Conservation (phyloP, 2,797 vertebrate species). For the Australoheros facetus region DNA sequence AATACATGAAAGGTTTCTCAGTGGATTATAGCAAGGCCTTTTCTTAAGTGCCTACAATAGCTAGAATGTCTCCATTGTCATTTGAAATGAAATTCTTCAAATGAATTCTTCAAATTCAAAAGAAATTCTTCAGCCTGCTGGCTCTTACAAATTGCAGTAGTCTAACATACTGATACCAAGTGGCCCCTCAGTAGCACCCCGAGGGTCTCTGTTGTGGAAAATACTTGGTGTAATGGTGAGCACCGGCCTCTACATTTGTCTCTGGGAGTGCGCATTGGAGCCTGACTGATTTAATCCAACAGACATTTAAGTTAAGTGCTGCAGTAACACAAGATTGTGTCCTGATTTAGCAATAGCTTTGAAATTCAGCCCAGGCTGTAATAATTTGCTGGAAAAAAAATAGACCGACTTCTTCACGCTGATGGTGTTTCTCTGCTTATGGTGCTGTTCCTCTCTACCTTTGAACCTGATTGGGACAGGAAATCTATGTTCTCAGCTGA, state of each 20-base stretch:
- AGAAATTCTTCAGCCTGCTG: constrained; percentile 33
- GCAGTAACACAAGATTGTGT: constrained; percentile 35
- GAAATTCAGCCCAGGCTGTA: constrained; percentile 40
- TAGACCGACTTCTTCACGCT: constrained; percentile 11
- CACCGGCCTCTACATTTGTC: background rate
- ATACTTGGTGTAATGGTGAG: background rate
- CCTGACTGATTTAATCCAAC: constrained; percentile 58
- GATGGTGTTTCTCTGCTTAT: background rate
- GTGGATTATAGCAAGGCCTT: constrained; percentile 27
- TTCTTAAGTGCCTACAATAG: constrained; percentile 30
- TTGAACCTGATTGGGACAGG: background rate
- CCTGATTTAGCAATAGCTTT: constrained; percentile 60
- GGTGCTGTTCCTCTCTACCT: background rate
- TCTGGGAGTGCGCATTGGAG: constrained; percentile 14
- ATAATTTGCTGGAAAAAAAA: constrained; percentile 42
- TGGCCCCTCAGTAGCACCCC: background rate
- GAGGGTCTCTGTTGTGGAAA: constrained; percentile 4
- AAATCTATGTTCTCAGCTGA: no score
- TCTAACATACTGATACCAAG: constrained; percentile 1
- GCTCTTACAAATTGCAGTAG: background rate
- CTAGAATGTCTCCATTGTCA: constrained; percentile 26
- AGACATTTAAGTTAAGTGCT: constrained; percentile 47
- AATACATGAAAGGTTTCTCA: constrained; percentile 53
- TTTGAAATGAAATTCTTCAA: constrained; percentile 40
- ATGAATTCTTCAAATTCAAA: constrained; percentile 19